phyloP scores from a whole-genome alignment of 2,888 invertebrate species.

The Athalia cordata region DNA sequence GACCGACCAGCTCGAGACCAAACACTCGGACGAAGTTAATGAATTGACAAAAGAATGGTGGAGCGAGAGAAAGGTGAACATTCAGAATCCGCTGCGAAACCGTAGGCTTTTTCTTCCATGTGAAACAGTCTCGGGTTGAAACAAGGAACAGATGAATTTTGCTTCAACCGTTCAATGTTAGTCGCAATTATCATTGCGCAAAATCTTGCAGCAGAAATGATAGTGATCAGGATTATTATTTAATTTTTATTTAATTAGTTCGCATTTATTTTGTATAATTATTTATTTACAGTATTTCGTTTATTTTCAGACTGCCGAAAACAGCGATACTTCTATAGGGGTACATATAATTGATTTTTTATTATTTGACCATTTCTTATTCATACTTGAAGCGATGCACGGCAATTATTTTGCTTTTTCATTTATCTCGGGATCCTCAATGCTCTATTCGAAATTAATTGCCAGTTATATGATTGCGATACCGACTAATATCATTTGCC shows the following conservation, averaged over 20 bases:
- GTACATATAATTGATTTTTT: slow-evolving; percentile 30
- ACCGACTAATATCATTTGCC: neutral
- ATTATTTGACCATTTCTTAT: slow-evolving; percentile 8
- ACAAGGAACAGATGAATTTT: neutral
- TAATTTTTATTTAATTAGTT: slow-evolving; percentile 33
- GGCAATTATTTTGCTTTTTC: neutral
- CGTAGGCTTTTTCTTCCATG: too few relatives aligned
- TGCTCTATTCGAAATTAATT: neutral
- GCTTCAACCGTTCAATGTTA: neutral
- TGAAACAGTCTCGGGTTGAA: too few relatives aligned
- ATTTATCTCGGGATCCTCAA: neutral
- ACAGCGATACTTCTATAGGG: slow-evolving; percentile 44
- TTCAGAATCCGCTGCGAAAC: too few relatives aligned
- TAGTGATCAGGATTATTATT: slow-evolving; percentile 15
- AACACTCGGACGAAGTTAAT: slow-evolving; percentile 65
- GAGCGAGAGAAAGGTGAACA: slow-evolving; percentile 68
- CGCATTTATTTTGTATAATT: slow-evolving; percentile 35
- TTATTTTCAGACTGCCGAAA: slow-evolving; percentile 46
- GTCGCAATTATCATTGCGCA: neutral
- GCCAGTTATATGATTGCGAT: neutral
- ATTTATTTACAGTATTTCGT: slow-evolving; percentile 47
- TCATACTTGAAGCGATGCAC: neutral
- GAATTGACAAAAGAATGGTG: slow-evolving; percentile 71
- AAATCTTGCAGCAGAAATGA: too few relatives aligned
- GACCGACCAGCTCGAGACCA: slow-evolving; percentile 61